Conservation (phyloP, 2,888 invertebrate species). For the Eupithecia tripunctaria region DNA sequence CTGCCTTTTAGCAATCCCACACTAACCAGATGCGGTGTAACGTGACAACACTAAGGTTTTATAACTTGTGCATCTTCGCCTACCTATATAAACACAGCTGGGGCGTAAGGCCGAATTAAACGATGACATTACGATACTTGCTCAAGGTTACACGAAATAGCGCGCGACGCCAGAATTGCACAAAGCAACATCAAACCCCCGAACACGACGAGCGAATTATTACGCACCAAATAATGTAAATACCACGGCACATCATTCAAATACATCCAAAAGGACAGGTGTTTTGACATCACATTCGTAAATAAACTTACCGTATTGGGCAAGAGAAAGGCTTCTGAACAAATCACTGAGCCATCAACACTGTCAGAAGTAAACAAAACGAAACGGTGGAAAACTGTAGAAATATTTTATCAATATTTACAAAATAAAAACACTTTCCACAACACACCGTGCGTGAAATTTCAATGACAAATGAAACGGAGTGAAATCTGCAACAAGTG, state of each 20-base stretch:
- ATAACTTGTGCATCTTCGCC: constrained; percentile 4
- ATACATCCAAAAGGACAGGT: constrained; percentile 50
- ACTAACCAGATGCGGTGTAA: background rate
- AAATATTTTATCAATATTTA: constrained; percentile 72
- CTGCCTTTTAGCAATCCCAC: constrained; percentile 12
- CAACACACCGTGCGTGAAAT: constrained; percentile 51
- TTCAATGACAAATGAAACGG: constrained; percentile 35
- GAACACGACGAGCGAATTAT: constrained; percentile 45
- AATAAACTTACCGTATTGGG: constrained; percentile 63
- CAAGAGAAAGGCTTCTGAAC: constrained; percentile 44
- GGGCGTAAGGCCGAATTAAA: constrained; percentile 60
- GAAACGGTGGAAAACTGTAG: constrained; percentile 46
- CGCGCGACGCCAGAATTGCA: constrained; percentile 50
- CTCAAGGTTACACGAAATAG: constrained; percentile 67
- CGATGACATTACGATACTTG: constrained; percentile 59
- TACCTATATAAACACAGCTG: constrained; percentile 47
- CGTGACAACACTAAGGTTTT: constrained; percentile 12
- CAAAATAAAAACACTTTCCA: constrained; percentile 73
- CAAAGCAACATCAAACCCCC: constrained; percentile 38
- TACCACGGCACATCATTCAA: constrained; percentile 49
- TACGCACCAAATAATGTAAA: constrained; percentile 39
- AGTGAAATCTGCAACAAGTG: constrained; percentile 14
- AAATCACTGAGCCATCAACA: constrained; percentile 61
- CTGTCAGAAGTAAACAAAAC: constrained; percentile 38
- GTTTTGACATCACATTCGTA: constrained; percentile 45